Conservation (phyloP, 2,888 invertebrate genomes). For the Euplagia quadripunctaria region DNA sequence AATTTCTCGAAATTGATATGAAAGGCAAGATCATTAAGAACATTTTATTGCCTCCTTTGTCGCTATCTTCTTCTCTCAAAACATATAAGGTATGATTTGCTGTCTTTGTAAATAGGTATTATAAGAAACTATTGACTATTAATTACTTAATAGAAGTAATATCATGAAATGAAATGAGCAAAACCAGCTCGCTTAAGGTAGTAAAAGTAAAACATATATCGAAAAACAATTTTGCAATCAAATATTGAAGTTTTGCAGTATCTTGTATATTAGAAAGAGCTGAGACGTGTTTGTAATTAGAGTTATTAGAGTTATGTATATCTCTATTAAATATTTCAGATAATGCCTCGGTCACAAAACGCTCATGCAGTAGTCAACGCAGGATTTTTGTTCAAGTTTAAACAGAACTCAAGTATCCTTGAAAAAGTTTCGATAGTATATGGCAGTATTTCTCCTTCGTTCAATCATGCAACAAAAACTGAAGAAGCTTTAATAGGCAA, state of each 20-base stretch:
- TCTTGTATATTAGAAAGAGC: too few species aligned
- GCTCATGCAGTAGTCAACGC: slow-evolving; percentile 92
- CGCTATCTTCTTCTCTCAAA: slow-evolving; percentile 47
- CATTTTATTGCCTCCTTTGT: slow-evolving; percentile 63
- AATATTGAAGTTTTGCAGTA: too few species aligned
- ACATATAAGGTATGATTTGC: slow-evolving; percentile 64
- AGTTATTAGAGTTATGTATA: too few species aligned
- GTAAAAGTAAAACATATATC: too few species aligned
- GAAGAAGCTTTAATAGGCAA: slow-evolving; percentile 83
- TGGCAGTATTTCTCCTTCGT: slow-evolving; percentile 85
- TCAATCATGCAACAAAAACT: slow-evolving; percentile 82
- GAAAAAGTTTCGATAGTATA: slow-evolving; percentile 86
- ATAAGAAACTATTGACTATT: too few species aligned
- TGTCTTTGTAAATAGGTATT: not conserved
- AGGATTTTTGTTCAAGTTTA: slow-evolving; percentile 89
- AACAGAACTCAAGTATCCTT: slow-evolving; percentile 69
- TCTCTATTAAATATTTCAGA: slow-evolving; percentile 74
- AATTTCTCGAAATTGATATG: slow-evolving; percentile 80
- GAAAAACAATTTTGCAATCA: too few species aligned
- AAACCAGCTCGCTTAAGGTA: too few species aligned
- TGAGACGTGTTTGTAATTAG: not conserved
- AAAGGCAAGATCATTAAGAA: slow-evolving; percentile 67
- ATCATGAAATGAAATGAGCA: too few species aligned
- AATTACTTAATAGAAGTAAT: too few species aligned
- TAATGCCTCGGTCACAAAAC: slow-evolving; percentile 91